phyloP scores from a whole-genome alignment of 2,797 vertebrate genomes.

The Eurystomus glaucurus region DNA sequence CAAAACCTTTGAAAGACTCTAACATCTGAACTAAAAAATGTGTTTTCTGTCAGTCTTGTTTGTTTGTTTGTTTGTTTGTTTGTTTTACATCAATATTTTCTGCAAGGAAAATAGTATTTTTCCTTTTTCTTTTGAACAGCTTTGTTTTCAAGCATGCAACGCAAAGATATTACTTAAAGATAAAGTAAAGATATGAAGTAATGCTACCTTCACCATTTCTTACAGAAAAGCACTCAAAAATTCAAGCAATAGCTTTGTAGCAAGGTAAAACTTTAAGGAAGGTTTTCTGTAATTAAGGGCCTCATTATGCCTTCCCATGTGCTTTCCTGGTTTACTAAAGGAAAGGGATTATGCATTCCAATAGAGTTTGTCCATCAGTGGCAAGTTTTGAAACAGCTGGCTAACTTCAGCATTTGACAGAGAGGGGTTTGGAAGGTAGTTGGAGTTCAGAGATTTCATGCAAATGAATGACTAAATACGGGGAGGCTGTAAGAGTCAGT shows the following conservation, averaged over 20 bases:
- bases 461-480: neutral
- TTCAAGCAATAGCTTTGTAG: neutral
- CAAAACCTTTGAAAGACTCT: neutral
- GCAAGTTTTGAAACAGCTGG: neutral
- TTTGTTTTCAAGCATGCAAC: neutral
- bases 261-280: neutral
- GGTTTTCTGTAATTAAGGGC: neutral
- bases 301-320: neutral
- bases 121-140: neutral
- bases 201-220: neutral
- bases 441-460: neutral
- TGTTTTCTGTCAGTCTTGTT: neutral
- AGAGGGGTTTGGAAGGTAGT: neutral
- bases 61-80: too few relatives aligned
- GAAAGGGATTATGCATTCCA: neutral
- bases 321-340: neutral
- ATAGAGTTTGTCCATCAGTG: neutral
- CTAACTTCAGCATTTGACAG: neutral
- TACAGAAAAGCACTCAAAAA: neutral
- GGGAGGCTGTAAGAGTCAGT: neutral
- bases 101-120: neutral
- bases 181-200: neutral
- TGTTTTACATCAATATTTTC: neutral
- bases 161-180: neutral
- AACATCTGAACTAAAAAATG: neutral